phyloP scores from a whole-genome alignment of 2,888 invertebrate genomes.

The Caenorhabditis sp. region DNA sequence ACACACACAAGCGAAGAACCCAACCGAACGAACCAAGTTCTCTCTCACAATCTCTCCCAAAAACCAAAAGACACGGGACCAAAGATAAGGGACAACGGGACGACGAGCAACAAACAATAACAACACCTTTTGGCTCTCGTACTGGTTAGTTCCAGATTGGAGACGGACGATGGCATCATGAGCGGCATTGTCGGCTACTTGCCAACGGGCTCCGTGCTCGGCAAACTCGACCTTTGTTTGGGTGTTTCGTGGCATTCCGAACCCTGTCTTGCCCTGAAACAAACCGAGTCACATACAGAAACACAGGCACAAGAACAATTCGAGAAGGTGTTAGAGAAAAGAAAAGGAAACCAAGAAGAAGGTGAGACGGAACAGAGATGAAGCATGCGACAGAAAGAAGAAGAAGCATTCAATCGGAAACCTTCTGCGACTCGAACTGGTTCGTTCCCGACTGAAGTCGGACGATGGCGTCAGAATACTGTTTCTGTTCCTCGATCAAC shows the following conservation, averaged over 20 bases:
- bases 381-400: not conserved
- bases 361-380: too few species aligned
- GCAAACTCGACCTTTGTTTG: constrained; percentile 78
- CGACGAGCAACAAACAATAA: not conserved
- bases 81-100: constrained; percentile 6
- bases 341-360: constrained; percentile 9
- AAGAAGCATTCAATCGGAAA: constrained; percentile 29
- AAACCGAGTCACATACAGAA: constrained; percentile 12
- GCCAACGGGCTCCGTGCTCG: constrained; percentile 75
- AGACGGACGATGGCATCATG: constrained; percentile 80
- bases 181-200: constrained; percentile 65
- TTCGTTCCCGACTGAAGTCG: constrained; percentile 82
- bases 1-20: too few species aligned
- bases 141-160: constrained; percentile 82
- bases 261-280: constrained; percentile 82
- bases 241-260: constrained; percentile 82
- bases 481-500: constrained; percentile 73
- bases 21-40: constrained; percentile 22
- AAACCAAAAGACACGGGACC: not conserved
- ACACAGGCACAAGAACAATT: not conserved
- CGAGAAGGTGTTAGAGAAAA: constrained; percentile 1
- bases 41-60: not conserved
- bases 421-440: constrained; percentile 79
- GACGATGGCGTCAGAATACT: constrained; percentile 76
- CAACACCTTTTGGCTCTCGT: constrained; percentile 80